These are phyloP conservation scores for Baryphthengus martii DNA, from an alignment of 2,113 vertebrate species.

Conservation along the genomic window DNA sequence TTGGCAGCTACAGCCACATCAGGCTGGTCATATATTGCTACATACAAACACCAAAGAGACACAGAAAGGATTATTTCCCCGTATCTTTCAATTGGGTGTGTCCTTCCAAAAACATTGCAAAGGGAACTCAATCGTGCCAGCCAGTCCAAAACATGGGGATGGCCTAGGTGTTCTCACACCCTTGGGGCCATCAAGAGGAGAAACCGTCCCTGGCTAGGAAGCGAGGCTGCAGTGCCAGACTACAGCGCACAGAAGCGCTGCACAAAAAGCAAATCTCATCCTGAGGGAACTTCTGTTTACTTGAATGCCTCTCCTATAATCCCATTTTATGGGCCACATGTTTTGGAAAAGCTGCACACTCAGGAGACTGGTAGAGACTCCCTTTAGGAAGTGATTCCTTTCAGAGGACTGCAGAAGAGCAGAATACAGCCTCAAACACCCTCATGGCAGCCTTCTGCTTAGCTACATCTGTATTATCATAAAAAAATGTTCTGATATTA, in stretches of 20 bases:
- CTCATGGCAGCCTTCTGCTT: neutral
- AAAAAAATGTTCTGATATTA: neutral
- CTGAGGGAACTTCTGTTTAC: conserved; percentile 4
- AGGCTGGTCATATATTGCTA: neutral
- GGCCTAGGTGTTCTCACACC: neutral
- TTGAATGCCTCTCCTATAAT: conserved; percentile 25
- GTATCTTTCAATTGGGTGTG: neutral
- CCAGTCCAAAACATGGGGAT: neutral
- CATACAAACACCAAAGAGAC: neutral
- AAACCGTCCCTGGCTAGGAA: neutral
- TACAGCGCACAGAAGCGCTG: neutral
- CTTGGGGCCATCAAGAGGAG: neutral
- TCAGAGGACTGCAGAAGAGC: neutral
- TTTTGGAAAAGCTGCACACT: conserved; percentile 1
- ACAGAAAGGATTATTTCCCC: neutral
- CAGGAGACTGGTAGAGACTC: neutral
- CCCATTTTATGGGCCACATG: conserved; percentile 4
- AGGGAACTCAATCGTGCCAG: neutral
- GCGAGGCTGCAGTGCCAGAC: rapidly evolving
- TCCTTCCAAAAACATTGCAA: neutral
- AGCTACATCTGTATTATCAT: neutral
- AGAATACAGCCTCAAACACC: neutral
- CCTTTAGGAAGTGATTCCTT: neutral
- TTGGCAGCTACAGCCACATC: neutral
- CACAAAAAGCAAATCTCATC: neutral